Base-by-base conservation (phyloP, 2,888 invertebrate genomes). In the Chymomyza fuscimana region DNA sequence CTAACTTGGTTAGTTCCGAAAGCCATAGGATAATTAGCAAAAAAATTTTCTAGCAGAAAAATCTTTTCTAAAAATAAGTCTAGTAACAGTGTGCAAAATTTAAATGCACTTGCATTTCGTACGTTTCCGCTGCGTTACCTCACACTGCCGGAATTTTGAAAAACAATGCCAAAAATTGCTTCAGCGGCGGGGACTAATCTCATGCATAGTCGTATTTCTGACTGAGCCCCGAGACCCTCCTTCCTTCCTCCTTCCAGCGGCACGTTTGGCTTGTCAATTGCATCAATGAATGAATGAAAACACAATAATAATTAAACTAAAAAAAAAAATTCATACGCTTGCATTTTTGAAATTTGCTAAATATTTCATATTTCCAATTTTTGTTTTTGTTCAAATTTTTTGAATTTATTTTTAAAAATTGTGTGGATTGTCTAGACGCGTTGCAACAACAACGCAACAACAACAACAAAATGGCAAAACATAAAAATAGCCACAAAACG, bases 351-450 rank as follows among this genome's bases (percentile, higher is more conserved):
- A 25, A 7, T 54, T 19, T 19, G 9, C 54, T 19, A 54, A 16
- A 46, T 46, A 9, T 10, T 51, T 5, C 4, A 51, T 51, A 54
- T 54, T 54, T 54, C 54, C 54, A 54, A 54, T 51, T 51, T 15
- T 51, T 51, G 15, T 51, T 51, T 51, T 51, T 51, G 5, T 22
- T 54, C 4, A 54, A 6, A 19, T n/a, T 54, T n/a, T 54, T 51
- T 51, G 19, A 72, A 59, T 59, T 19, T 25, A 54, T 50, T 52
- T 63, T 50, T 40, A 25, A 25, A 66, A 72, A 67, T 72, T 62
- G 9, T 59, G 29, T 51, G 25, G 40, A 7, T 58, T 58, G 87
- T 87, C 80, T 85, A 82, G 87, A 85, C 87, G 78, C 77, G 76
- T 80, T 78, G 70, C 80, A 76, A 56, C 70, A 70, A 73, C 64